phyloP scores from a whole-genome alignment of 1,140 invertebrate species.

The Aphelenchoides fujianensis region DNA sequence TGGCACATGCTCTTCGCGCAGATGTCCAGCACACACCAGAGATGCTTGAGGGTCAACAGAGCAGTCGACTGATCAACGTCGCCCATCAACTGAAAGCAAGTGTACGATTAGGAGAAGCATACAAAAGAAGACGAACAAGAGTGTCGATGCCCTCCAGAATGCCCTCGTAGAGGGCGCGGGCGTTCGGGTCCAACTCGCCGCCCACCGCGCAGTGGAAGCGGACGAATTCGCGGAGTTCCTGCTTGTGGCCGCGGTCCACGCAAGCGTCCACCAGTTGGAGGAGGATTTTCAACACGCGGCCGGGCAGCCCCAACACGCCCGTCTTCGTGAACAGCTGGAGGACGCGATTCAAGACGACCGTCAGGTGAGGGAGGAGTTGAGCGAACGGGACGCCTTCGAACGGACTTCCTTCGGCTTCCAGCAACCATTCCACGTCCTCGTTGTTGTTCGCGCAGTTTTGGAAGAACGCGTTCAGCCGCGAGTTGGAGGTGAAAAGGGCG shows the following conservation, averaged over 20 bases:
- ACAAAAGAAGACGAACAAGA: neutral
- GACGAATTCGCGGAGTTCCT: slow-evolving; percentile 40
- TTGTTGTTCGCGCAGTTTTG: slow-evolving; percentile 40
- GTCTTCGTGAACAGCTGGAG: slow-evolving; percentile 37
- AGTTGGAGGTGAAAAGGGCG: slow-evolving; percentile 34
- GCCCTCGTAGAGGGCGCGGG: slow-evolving; percentile 5
- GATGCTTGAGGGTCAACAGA: slow-evolving; percentile 31
- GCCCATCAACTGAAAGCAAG: neutral
- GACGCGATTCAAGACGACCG: slow-evolving; percentile 47
- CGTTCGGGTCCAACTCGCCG: slow-evolving; percentile 26
- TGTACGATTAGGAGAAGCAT: too few species aligned
- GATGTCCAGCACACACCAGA: slow-evolving; percentile 59
- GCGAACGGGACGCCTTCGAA: slow-evolving; percentile 20
- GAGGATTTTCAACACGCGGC: slow-evolving; percentile 6
- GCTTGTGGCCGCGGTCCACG: neutral
- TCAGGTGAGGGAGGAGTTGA: slow-evolving; percentile 50
- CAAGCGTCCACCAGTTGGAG: slow-evolving; percentile 1
- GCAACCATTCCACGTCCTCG: slow-evolving; percentile 10
- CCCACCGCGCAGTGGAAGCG: slow-evolving; percentile 28
- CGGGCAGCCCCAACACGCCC: neutral
- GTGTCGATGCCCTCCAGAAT: slow-evolving; percentile 1
- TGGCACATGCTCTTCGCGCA: slow-evolving; percentile 53
- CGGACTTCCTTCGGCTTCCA: slow-evolving; percentile 19
- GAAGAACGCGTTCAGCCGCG: slow-evolving; percentile 40
- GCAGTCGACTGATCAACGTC: slow-evolving; percentile 5